Conservation (phyloP, 2,888 invertebrate species). For the Thelaira solivaga region DNA sequence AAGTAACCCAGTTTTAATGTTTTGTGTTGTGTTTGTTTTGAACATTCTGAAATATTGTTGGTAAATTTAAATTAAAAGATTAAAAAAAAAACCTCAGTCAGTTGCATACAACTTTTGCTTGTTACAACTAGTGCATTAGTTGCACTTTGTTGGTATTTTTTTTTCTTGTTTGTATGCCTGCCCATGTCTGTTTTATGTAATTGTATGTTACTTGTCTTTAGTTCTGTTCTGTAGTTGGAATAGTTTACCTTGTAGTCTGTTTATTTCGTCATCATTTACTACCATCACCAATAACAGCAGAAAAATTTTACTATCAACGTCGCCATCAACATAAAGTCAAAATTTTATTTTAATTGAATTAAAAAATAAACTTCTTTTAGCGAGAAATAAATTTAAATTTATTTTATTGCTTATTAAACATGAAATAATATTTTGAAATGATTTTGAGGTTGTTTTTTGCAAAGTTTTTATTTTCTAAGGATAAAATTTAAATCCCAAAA, state of each 20-base stretch:
- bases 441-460: no score
- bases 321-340: slow-evolving; percentile 28
- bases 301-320: slow-evolving; percentile 19
- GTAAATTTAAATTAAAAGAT: slow-evolving; percentile 32
- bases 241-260: slow-evolving; percentile 25
- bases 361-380: not conserved
- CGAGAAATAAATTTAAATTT: no score
- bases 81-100: not conserved
- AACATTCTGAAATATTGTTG: slow-evolving; percentile 21
- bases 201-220: not conserved
- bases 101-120: slow-evolving; percentile 24
- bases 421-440: no score
- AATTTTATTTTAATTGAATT: slow-evolving; percentile 18
- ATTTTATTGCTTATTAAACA: no score
- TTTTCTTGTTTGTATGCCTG: not conserved
- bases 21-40: not conserved
- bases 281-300: slow-evolving; percentile 11
- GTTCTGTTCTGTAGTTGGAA: not conserved
- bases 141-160: not conserved
- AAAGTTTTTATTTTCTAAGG: no score
- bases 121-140: slow-evolving; percentile 8
- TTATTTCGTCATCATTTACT: slow-evolving; percentile 6
- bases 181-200: not conserved
- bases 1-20: slow-evolving; percentile 56
- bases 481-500: no score